Evolutionary conservation across 1,140 invertebrate species (phyloP).

Genomic region (Trachymyrmex cornetzi): DNA sequence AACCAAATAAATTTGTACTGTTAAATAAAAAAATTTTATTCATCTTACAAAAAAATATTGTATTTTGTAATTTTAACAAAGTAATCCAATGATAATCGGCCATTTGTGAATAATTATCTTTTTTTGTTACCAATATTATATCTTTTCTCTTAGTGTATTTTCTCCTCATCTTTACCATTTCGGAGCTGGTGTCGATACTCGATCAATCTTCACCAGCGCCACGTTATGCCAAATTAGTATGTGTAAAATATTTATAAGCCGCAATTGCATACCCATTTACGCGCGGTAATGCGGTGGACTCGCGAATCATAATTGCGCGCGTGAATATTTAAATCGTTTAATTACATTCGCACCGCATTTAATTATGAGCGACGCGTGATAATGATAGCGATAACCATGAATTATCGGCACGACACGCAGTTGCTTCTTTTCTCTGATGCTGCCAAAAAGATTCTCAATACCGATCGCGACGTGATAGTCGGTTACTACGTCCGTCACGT

Average conservation of each 20-base stretch:
- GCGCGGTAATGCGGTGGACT: background rate
- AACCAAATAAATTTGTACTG: no score
- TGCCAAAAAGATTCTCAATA: constrained; percentile 33
- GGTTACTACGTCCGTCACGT: constrained; percentile 51
- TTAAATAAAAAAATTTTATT: no score
- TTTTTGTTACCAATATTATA: no score
- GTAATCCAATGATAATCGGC: no score
- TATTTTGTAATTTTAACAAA: no score
- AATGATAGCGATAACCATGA: background rate
- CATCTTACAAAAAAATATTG: no score
- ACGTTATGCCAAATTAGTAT: background rate
- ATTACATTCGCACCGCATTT: constrained; percentile 51
- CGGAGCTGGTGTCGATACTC: background rate
- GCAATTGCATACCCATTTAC: background rate
- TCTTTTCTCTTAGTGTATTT: no score
- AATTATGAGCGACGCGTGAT: constrained; percentile 43
- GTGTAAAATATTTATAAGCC: constrained; percentile 40
- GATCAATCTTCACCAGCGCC: background rate
- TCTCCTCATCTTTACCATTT: constrained; percentile 12
- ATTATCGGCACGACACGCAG: background rate
- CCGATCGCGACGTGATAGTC: background rate
- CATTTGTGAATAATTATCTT: no score
- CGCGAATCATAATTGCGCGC: constrained; percentile 40
- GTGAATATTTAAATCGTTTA: constrained; percentile 58
- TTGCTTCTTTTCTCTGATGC: no score